Evolutionary conservation across 2,113 vertebrate species (phyloP).

Genomic region (Sinosuthora webbiana): DNA sequence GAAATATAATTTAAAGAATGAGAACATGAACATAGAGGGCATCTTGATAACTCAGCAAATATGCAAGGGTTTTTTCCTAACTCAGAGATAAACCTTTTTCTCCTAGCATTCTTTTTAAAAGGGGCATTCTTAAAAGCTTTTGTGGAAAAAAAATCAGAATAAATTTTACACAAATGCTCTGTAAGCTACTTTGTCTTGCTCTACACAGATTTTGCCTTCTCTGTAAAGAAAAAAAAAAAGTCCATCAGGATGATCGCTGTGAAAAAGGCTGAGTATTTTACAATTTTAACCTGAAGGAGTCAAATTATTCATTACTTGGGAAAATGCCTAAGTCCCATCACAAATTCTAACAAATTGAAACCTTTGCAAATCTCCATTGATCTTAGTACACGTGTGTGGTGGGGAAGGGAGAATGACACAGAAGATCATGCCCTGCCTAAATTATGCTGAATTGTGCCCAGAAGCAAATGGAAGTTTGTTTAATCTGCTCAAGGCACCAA

Average conservation of each 20-base stretch:
- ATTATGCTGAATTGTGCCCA: background rate
- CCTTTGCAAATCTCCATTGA: background rate
- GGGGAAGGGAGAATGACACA: background rate
- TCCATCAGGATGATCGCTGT: background rate
- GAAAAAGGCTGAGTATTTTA: background rate
- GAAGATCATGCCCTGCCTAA: background rate
- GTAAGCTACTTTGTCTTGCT: background rate
- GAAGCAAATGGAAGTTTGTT: background rate
- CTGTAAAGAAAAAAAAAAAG: background rate
- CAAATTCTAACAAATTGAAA: background rate
- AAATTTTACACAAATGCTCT: background rate
- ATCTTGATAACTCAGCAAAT: constrained; percentile 43
- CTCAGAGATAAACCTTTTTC: background rate
- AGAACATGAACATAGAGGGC: constrained; percentile 10
- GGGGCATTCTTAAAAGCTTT: background rate
- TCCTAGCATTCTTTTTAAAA: background rate
- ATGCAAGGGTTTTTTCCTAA: background rate
- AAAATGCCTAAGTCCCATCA: background rate
- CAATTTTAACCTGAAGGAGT: background rate
- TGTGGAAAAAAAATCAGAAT: background rate
- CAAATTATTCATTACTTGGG: background rate
- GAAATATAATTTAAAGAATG: constrained; percentile 58
- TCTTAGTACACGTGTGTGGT: background rate
- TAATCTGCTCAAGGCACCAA: background rate
- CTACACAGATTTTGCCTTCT: background rate